phyloP scores from a whole-genome alignment of 2,797 vertebrate species.

The Urophycis tenuis region DNA sequence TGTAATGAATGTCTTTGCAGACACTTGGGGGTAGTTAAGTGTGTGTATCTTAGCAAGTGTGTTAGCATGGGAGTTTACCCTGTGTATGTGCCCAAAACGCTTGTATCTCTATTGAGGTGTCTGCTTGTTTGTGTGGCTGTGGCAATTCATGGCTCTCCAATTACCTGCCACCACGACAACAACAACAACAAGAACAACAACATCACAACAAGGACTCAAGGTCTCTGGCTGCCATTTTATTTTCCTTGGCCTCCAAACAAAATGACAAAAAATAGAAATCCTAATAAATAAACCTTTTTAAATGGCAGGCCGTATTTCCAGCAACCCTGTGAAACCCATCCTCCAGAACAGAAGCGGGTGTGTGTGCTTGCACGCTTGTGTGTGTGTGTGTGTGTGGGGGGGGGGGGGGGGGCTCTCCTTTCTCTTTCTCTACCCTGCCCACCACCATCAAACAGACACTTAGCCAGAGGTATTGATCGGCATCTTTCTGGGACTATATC shows the following conservation, averaged over 20 bases:
- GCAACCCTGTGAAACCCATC: too few relatives aligned
- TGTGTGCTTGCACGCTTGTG: neutral
- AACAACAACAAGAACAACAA: neutral
- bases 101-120: neutral
- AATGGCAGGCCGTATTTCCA: too few relatives aligned
- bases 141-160: neutral
- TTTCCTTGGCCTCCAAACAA: neutral
- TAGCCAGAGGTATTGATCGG: neutral
- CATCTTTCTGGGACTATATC: neutral
- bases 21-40: neutral
- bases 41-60: neutral
- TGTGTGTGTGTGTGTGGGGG: neutral
- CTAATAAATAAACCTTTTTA: too few relatives aligned
- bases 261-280: neutral
- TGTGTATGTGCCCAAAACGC: neutral
- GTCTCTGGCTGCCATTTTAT: neutral
- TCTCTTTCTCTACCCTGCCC: too few relatives aligned
- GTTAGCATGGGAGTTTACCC: neutral
- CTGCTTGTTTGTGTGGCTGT: neutral
- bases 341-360: too few relatives aligned
- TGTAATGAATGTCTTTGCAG: too few relatives aligned
- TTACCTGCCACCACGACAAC: neutral
- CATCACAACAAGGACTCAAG: neutral
- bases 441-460: neutral
- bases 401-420: too few relatives aligned